phyloP scores from a whole-genome alignment of 2,888 invertebrate species.

The Laspeyria flexula region DNA sequence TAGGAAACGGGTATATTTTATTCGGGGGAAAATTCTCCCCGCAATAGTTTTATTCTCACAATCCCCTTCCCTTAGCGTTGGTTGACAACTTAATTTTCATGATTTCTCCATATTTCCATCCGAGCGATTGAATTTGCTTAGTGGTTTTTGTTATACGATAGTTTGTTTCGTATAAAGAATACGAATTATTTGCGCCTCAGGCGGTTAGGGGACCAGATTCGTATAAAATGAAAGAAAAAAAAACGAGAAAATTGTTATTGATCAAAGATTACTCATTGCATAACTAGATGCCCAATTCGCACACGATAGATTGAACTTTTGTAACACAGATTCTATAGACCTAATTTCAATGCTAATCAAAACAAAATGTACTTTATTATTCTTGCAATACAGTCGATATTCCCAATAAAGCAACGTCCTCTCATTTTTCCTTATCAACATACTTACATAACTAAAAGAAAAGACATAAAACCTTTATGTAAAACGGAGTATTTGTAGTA shows the following conservation, averaged over 20 bases:
- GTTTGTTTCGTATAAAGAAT: slow-evolving; percentile 35
- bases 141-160: slow-evolving; percentile 38
- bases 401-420: background rate
- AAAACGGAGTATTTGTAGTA: background rate
- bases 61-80: slow-evolving; percentile 41
- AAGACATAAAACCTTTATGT: too few species aligned
- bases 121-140: slow-evolving; percentile 52
- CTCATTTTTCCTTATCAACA: too few species aligned
- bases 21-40: slow-evolving; percentile 53
- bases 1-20: slow-evolving; percentile 51
- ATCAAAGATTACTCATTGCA: background rate
- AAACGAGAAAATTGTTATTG: background rate
- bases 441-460: background rate
- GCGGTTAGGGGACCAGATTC: slow-evolving; percentile 11
- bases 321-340: background rate
- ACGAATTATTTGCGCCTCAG: slow-evolving; percentile 25
- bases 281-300: background rate
- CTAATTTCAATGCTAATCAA: background rate
- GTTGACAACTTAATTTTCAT: slow-evolving; percentile 62
- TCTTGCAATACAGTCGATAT: too few species aligned
- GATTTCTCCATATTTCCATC: slow-evolving; percentile 58
- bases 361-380: too few species aligned
- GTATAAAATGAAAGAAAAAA: background rate
- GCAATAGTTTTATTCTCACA: slow-evolving; percentile 54
- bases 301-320: background rate